Evolutionary conservation across 1,140 invertebrate genomes (phyloP).

Genomic region (Capitella teleta): DNA sequence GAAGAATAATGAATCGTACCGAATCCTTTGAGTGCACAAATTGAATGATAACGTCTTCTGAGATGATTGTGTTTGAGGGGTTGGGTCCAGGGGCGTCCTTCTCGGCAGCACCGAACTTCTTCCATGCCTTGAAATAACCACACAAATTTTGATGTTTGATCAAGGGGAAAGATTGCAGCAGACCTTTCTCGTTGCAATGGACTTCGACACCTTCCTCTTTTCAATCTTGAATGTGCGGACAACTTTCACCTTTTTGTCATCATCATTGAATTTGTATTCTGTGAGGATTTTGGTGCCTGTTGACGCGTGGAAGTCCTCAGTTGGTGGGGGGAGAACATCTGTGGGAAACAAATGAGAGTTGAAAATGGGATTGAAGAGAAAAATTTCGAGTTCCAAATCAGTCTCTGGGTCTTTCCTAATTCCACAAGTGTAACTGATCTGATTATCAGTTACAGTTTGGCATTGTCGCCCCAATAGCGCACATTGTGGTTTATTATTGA

Average conservation of each 20-base stretch:
- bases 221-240: slow-evolving; percentile 69
- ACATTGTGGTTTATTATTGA: not conserved
- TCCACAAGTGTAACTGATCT: not conserved
- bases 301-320: slow-evolving; percentile 67
- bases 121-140: slow-evolving; percentile 53
- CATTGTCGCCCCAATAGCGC: not conserved
- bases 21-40: slow-evolving; percentile 44
- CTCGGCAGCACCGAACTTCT: slow-evolving; percentile 83
- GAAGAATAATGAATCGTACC: not conserved
- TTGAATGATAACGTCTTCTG: slow-evolving; percentile 91
- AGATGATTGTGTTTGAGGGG: slow-evolving; percentile 85
- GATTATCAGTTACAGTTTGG: not conserved
- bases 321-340: slow-evolving; percentile 60
- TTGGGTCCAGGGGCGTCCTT: slow-evolving; percentile 89
- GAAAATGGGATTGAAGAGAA: slow-evolving; percentile 4
- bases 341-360: slow-evolving; percentile 11
- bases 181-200: slow-evolving; percentile 74
- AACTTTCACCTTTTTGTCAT: slow-evolving; percentile 64
- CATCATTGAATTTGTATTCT: slow-evolving; percentile 83
- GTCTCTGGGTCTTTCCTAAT: not conserved
- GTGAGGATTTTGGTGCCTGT: slow-evolving; percentile 75
- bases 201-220: slow-evolving; percentile 79
- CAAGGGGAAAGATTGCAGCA: not conserved
- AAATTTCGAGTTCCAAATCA: not conserved
- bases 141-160: not conserved